A percentile compares a stretch with the other conserved stretches of the same genome.
These are phyloP conservation scores for Montipora foliosa DNA, from an alignment of 64 coral and sea anemone genomes.

Conservation along the genomic window DNA sequence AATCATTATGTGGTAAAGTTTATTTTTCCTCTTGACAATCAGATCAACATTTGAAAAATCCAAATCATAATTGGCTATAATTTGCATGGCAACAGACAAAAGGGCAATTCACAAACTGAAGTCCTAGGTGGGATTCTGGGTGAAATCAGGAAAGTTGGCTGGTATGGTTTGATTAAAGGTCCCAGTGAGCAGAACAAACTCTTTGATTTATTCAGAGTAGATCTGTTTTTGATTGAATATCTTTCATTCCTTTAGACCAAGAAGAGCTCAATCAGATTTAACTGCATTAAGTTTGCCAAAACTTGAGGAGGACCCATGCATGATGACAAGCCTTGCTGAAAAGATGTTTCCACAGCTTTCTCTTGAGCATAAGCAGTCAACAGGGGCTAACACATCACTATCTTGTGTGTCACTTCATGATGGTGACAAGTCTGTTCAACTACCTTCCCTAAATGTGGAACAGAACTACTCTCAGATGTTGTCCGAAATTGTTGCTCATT, in stretches of 20 bases:
- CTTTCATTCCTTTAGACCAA: slow-evolving; percentile 61
- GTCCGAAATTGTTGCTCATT: slow-evolving; percentile 76
- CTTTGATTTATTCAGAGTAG: not conserved
- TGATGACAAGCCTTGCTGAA: slow-evolving; percentile 75
- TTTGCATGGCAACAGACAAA: too few relatives aligned
- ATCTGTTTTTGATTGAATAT: not conserved
- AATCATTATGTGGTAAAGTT: too few relatives aligned
- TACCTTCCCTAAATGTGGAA: slow-evolving; percentile 82
- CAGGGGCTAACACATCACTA: slow-evolving; percentile 61
- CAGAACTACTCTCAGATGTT: slow-evolving; percentile 91
- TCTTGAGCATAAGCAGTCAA: slow-evolving; percentile 69
- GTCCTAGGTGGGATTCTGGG: too few relatives aligned
- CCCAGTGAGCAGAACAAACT: not conserved
- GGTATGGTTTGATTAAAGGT: too few relatives aligned
- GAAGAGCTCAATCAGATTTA: slow-evolving; percentile 88
- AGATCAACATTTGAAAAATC: too few relatives aligned
- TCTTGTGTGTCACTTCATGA: slow-evolving; percentile 77
- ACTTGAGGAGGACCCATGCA: slow-evolving; percentile 81
- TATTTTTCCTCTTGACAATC: too few relatives aligned
- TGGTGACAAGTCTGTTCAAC: slow-evolving; percentile 74
- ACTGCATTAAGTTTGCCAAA: slow-evolving; percentile 61
- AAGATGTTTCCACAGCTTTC: slow-evolving; percentile 86
- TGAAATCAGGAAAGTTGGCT: too few relatives aligned
- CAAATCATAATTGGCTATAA: too few relatives aligned
- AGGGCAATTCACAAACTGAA: too few relatives aligned